phyloP scores from a whole-genome alignment of 1,140 invertebrate genomes.

The Nomia melanderi region DNA sequence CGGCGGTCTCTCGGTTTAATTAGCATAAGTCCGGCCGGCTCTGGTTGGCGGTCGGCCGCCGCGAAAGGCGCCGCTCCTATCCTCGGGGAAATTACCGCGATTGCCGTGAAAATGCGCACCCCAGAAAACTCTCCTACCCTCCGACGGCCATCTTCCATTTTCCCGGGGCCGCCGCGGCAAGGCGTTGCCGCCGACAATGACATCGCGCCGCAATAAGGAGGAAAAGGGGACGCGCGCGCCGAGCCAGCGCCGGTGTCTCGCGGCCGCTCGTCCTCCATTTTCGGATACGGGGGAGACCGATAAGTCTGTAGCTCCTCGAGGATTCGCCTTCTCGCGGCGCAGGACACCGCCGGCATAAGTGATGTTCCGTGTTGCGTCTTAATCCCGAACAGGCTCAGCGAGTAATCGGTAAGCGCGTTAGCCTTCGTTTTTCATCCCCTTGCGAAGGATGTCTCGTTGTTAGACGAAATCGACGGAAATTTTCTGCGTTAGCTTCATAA shows the following conservation, averaged over 20 bases:
- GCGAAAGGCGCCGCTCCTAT: conserved; percentile 24
- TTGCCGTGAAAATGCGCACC: conserved; percentile 51
- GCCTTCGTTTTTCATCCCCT: too few relatives aligned
- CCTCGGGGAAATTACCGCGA: conserved; percentile 55
- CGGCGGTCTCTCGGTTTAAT: conserved; percentile 42
- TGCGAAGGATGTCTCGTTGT: too few relatives aligned
- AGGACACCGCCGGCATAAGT: too few relatives aligned
- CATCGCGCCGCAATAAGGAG: neutral
- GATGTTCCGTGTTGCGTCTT: neutral
- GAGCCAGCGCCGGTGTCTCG: neutral
- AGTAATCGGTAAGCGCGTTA: too few relatives aligned
- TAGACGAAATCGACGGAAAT: too few relatives aligned
- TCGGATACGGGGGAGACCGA: neutral
- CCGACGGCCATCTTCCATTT: conserved; percentile 1
- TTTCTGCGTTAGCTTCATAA: too few relatives aligned
- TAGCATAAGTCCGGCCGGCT: conserved; percentile 45
- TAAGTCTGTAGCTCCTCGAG: too few relatives aligned
- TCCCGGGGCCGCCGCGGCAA: neutral
- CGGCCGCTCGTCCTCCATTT: neutral
- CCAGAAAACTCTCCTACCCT: conserved; percentile 15
- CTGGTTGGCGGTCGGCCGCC: neutral
- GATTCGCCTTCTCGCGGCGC: too few relatives aligned
- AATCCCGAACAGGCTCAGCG: neutral
- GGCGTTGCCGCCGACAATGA: neutral
- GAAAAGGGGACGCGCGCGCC: neutral